phyloP scores from a whole-genome alignment of 2,888 invertebrate genomes.

The Nebria brevicollis region DNA sequence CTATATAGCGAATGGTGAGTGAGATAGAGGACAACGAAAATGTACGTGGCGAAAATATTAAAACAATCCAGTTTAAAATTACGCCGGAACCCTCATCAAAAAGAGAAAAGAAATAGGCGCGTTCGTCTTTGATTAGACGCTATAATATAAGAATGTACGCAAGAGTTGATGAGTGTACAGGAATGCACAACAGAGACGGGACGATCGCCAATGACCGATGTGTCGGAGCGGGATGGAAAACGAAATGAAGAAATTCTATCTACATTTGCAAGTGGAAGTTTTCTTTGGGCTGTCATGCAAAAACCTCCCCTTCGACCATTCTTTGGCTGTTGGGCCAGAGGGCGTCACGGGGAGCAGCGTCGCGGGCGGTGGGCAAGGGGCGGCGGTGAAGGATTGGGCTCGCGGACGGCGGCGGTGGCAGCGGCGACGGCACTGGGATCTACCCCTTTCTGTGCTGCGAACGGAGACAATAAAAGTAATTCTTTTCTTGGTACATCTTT shows the following conservation, averaged over 20 bases:
- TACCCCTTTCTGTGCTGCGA: slow-evolving; percentile 59
- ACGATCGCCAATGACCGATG: slow-evolving; percentile 46
- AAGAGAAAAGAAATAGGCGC: slow-evolving; percentile 57
- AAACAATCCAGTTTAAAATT: slow-evolving; percentile 55
- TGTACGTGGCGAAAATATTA: slow-evolving; percentile 55
- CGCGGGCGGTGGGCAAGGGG: slow-evolving; percentile 47
- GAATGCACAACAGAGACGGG: slow-evolving; percentile 55
- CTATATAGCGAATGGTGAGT: background rate
- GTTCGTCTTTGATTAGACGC: slow-evolving; percentile 60
- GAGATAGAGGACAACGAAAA: slow-evolving; percentile 2
- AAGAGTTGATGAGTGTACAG: slow-evolving; percentile 59
- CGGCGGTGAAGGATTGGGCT: slow-evolving; percentile 20
- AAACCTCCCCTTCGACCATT: slow-evolving; percentile 56
- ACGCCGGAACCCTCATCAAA: slow-evolving; percentile 58
- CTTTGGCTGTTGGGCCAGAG: slow-evolving; percentile 48
- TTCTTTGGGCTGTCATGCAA: slow-evolving; percentile 62
- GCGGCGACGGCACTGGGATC: slow-evolving; percentile 25
- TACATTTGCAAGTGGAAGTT: slow-evolving; percentile 66
- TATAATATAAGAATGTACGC: slow-evolving; percentile 61
- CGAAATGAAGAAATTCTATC: slow-evolving; percentile 73
- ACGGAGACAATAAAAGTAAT: slow-evolving; percentile 61
- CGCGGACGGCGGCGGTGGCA: slow-evolving; percentile 44
- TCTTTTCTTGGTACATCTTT: slow-evolving; percentile 57
- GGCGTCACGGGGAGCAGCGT: slow-evolving; percentile 51
- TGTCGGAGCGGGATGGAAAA: slow-evolving; percentile 61